phyloP scores from a whole-genome alignment of 1,140 invertebrate species.

The Drosophila malerkotliana region DNA sequence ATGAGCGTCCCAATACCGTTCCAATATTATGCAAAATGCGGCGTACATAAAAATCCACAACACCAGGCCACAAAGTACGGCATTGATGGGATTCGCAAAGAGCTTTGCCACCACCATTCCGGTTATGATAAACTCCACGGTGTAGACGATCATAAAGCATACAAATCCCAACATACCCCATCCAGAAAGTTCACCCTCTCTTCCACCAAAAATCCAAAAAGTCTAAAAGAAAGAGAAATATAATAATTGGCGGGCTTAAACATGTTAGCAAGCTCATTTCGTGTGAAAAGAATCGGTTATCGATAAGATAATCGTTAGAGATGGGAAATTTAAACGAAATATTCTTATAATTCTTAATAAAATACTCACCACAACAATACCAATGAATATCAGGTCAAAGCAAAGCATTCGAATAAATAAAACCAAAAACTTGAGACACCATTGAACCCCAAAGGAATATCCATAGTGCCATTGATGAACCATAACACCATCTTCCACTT shows the following conservation, averaged over 20 bases:
- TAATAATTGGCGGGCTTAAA: background rate
- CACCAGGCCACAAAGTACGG: conserved; percentile 44
- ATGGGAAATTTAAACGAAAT: background rate
- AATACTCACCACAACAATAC: conserved; percentile 41
- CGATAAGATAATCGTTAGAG: no score
- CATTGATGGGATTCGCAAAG: conserved; percentile 44
- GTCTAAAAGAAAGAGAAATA: conserved; percentile 22
- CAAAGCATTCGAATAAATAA: conserved; percentile 46
- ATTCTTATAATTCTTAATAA: background rate
- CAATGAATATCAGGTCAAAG: conserved; percentile 18
- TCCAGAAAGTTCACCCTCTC: background rate
- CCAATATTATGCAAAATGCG: conserved; percentile 52
- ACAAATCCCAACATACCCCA: conserved; percentile 11
- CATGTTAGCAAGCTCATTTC: background rate
- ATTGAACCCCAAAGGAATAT: conserved; percentile 48
- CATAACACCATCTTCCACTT: conserved; percentile 60
- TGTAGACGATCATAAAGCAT: conserved; percentile 42
- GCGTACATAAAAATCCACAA: conserved; percentile 69
- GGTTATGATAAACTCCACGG: conserved; percentile 48
- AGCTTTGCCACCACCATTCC: conserved; percentile 60
- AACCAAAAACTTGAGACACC: conserved; percentile 45
- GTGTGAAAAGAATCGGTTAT: no score
- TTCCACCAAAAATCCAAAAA: conserved; percentile 15
- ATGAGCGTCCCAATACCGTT: conserved; percentile 48
- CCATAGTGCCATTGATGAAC: conserved; percentile 78